phyloP scores from a whole-genome alignment of 1,140 invertebrate genomes.

The Capitella teleta region DNA sequence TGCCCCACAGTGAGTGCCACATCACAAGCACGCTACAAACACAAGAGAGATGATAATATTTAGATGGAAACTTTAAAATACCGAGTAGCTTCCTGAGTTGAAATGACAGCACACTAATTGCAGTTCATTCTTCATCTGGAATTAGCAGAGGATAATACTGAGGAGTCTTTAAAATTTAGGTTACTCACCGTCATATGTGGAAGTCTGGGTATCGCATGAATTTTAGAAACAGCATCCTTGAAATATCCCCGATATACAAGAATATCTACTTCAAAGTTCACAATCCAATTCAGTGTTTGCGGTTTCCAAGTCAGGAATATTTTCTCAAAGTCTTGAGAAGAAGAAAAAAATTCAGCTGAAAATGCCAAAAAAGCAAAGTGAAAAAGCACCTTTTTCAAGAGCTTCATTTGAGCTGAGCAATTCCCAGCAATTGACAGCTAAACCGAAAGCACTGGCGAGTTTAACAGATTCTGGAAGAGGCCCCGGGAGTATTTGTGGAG shows the following conservation, averaged over 20 bases:
- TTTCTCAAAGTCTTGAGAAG: constrained; percentile 34
- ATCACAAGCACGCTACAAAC: too few species aligned
- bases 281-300: constrained; percentile 39
- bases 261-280: constrained; percentile 38
- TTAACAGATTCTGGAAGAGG: too few species aligned
- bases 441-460: too few species aligned
- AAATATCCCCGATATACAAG: constrained; percentile 25
- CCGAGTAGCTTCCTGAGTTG: too few species aligned
- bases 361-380: neutral
- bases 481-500: too few species aligned
- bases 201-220: constrained; percentile 2
- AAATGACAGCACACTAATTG: too few species aligned
- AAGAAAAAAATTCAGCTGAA: constrained; percentile 1
- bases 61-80: too few species aligned
- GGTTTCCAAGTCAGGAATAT: constrained; percentile 35
- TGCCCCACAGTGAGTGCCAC: too few species aligned
- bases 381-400: neutral
- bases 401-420: constrained; percentile 56
- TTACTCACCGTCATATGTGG: neutral
- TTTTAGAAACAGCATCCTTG: constrained; percentile 16
- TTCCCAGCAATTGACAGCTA: constrained; percentile 75
- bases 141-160: too few species aligned
- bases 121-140: too few species aligned
- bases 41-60: too few species aligned
- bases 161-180: too few species aligned